Evolutionary conservation across 1,140 invertebrate genomes (phyloP), one percentile per base, ranked within the genome.

Genomic region (Heliconius nattereri): DNA sequence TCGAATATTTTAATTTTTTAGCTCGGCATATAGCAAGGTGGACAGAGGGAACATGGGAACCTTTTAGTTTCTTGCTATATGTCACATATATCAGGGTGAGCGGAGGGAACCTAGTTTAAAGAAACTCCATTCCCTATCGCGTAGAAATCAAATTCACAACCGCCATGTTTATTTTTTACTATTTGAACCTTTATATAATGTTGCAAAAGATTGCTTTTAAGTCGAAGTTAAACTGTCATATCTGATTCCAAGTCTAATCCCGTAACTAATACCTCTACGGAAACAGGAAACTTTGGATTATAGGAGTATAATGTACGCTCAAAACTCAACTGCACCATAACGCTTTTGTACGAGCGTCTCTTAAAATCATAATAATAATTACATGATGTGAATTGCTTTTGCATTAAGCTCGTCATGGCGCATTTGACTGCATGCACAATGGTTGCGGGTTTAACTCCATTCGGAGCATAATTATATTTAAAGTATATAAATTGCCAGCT

Each of bases 221-320:
- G 20, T 7, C 7, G 7, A 57, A 57, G 8, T n/a, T 57, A n/a
- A 57, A 57, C 54, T 57, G 54, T 57, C n/a, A 57, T 57, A 57
- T 23, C n/a, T 57, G 54, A 57, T 57, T 57, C n/a, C 45, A 9
- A 71, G 40, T 49, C 60, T 71, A 49, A 71, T 60, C 70, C 40
- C 75, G 70, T 23, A 49, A 76, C 66, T 70, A 76, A 76, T 76
- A 66, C 74, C 35, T 60, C 52, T 7, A 66, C 20, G 35, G 57
- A 76, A 76, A 66, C 74, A 76, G 52, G 35, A 70, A 57, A 76
- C 57, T 23, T 40, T 26, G 74, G 57, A 76, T 66, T 40, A 76
- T 60, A 37, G 23, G 32, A 57, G 54, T 70, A 45, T 76, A 66
- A 76, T 66, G n/a, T 57, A 57, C 54, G n/a, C n/a, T 57, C 2